Conservation (phyloP, 2,113 vertebrate species). For the Corythornis vintsioides region DNA sequence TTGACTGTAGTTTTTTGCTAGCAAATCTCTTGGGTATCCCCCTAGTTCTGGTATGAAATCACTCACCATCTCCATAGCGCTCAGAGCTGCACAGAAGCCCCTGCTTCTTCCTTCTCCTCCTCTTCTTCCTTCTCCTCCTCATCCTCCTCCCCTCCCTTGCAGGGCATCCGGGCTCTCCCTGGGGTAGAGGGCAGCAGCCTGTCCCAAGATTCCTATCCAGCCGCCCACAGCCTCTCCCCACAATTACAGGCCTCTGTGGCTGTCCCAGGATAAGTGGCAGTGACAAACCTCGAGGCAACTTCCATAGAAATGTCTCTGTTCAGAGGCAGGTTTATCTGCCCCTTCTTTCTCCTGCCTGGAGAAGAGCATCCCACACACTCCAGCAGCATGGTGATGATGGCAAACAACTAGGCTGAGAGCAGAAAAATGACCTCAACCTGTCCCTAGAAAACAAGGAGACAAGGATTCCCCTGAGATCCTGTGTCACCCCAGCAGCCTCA, state of each 20-base stretch:
- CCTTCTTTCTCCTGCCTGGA: not conserved
- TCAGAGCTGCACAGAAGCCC: not conserved
- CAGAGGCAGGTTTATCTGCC: not conserved
- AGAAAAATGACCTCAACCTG: not conserved
- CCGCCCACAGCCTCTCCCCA: conserved; percentile 1
- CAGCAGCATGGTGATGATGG: fast-evolving
- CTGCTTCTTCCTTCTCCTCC: not conserved
- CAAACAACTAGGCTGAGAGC: not conserved
- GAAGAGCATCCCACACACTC: not conserved
- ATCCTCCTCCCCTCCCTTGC: not conserved
- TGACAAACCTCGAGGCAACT: conserved; percentile 11
- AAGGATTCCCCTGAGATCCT: not conserved
- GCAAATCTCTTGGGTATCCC: not conserved
- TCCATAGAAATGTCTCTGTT: conserved; percentile 13
- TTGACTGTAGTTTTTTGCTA: not conserved
- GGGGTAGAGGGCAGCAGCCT: not conserved
- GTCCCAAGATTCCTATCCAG: not conserved
- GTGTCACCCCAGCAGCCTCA: not conserved
- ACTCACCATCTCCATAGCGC: not conserved
- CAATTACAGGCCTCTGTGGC: not conserved
- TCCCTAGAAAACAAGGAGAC: not conserved
- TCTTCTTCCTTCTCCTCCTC: not conserved
- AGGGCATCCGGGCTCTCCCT: not conserved
- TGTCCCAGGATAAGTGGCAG: not conserved
- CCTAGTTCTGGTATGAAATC: not conserved